Base-by-base conservation (phyloP, 2,888 invertebrate species). In the Drosophila leonis region DNA sequence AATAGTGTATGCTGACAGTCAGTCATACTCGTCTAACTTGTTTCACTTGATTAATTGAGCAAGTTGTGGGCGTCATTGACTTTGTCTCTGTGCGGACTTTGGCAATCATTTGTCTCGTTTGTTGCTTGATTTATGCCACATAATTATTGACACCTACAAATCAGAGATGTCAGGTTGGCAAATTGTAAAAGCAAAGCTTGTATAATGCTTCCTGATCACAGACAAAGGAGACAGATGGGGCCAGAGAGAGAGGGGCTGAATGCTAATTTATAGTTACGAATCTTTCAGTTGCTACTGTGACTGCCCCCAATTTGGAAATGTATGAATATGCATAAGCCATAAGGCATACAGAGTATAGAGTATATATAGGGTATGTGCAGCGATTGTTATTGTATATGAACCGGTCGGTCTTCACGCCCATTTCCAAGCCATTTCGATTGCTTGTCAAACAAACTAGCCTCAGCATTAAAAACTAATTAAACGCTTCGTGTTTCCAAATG, bases 371-470 rank as follows among this genome's bases (percentile, higher is more conserved):
- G 18, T 18, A 27, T 41, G 10, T 39, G n/a, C 1, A 10, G 7
- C n/a, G 29, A 39, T 41, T 55, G 13, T 29, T 29, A 8, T 41
- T 55, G 39, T 54, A 31, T 20, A 46, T 52, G 63, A 84, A 87
- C 85, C 71, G 78, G 85, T 84, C 71, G 78, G 85, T 84, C 61
- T 82, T 85, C 77, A 88, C 84, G 83, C 84, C 88, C 88, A 73
- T 80, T 62, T 69, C 85, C 83, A 75, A 72, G 75, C 56, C 72
- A 71, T 72, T 72, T 64, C 76, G 66, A 88, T 79, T 70, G 83
- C 88, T 85, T 88, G 88, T 88, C 88, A 85, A 85, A 88, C 84
- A 85, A 85, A 85, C 88, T 86, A 86, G 88, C 74, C 70, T 24
- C 74, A 63, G 78, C 86, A 88, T 86, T 86, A 86, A 82, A 86